Conservation (phyloP, 2,888 invertebrate genomes). For the Carterocephalus palaemon region DNA sequence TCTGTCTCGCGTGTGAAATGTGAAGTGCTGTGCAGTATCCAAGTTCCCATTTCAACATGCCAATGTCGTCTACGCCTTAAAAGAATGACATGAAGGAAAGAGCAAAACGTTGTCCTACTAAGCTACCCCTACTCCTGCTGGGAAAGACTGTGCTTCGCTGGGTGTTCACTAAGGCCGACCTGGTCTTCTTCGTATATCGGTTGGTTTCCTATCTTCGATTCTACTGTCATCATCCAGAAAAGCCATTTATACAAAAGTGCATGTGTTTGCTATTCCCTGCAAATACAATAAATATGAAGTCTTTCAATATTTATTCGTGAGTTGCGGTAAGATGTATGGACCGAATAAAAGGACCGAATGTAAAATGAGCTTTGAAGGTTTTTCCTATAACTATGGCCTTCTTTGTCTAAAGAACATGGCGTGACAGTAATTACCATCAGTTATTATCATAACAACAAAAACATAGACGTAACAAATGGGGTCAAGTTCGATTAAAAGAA, state of each 20-base stretch:
- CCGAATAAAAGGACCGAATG: too few species aligned
- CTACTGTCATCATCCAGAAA: background rate
- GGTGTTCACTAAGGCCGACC: conserved; percentile 81
- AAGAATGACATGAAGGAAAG: conserved; percentile 67
- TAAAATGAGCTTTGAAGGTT: too few species aligned
- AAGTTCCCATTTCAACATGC: conserved; percentile 27
- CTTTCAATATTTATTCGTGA: too few species aligned
- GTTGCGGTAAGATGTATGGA: too few species aligned
- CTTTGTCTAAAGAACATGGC: background rate
- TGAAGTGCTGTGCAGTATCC: conserved; percentile 30
- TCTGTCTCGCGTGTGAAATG: conserved; percentile 17
- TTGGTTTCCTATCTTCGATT: conserved; percentile 55
- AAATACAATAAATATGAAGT: background rate
- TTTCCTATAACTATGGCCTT: too few species aligned
- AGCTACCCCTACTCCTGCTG: conserved; percentile 66
- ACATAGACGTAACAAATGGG: too few species aligned
- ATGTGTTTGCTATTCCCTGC: background rate
- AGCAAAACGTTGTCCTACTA: conserved; percentile 45
- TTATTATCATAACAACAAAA: background rate
- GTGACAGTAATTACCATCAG: background rate
- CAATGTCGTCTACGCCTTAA: conserved; percentile 27
- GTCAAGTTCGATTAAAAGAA: too few species aligned
- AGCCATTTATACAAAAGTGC: background rate
- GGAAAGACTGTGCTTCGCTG: conserved; percentile 80
- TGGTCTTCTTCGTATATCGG: conserved; percentile 81